Conservation (phyloP, 1,140 invertebrate genomes). For the Melipona quadrifasciata region DNA sequence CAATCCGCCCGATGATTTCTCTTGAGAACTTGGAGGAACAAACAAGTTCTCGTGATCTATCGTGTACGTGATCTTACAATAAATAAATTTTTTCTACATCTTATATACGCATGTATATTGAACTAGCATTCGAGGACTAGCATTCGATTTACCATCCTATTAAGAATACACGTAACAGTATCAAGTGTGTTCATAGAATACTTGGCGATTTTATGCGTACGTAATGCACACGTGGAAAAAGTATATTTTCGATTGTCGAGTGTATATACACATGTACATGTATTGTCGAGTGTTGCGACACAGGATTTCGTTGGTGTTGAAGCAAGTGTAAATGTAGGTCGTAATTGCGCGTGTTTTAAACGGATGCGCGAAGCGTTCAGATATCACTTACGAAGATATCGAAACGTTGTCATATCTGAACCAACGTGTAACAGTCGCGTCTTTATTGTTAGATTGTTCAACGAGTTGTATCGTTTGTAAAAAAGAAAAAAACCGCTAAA, state of each 20-base stretch:
- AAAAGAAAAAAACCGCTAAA: conserved; percentile 8
- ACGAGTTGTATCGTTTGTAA: conserved; percentile 27
- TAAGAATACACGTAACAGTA: neutral
- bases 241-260: conserved; percentile 39
- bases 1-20: conserved; percentile 63
- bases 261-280: neutral
- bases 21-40: neutral
- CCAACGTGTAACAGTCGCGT: too few relatives aligned
- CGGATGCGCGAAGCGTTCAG: neutral
- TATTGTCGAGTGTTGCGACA: neutral
- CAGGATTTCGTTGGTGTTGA: neutral
- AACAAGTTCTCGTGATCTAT: conserved; percentile 1
- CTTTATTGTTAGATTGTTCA: conserved; percentile 7
- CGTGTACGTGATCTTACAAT: neutral
- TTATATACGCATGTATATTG: conserved; percentile 3
- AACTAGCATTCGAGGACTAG: conserved; percentile 29
- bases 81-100: conserved; percentile 11
- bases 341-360: conserved; percentile 5
- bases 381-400: neutral
- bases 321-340: neutral
- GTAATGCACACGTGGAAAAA: conserved; percentile 26
- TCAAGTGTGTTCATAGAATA: conserved; percentile 24
- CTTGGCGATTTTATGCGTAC: conserved; percentile 27
- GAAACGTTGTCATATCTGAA: neutral
- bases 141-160: neutral